Evolutionary conservation across 2,113 vertebrate genomes (phyloP).

Genomic region (Zosterops lateralis): DNA sequence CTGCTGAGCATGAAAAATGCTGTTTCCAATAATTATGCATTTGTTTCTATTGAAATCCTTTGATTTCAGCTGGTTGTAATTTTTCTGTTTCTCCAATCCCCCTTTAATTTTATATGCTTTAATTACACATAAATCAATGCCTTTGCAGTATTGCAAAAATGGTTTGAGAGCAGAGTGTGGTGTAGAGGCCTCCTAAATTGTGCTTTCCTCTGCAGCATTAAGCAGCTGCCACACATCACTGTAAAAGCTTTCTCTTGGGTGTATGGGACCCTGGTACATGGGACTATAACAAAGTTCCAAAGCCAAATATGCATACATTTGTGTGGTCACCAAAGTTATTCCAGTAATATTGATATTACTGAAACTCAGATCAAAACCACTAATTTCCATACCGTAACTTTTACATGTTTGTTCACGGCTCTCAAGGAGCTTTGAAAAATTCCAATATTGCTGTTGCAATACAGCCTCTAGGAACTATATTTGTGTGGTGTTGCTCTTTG

Average conservation of each 20-base stretch:
- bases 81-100: neutral
- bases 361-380: conserved; percentile 32
- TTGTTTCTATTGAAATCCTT: neutral
- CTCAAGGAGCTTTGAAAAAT: conserved; percentile 24
- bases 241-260: neutral
- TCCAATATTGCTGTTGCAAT: neutral
- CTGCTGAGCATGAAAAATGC: neutral
- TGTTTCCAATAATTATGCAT: neutral
- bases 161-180: neutral
- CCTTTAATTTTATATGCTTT: neutral
- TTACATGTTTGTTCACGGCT: neutral
- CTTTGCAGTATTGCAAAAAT: neutral
- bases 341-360: neutral
- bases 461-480: neutral
- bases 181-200: neutral
- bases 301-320: neutral
- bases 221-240: neutral
- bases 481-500: neutral
- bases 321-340: neutral
- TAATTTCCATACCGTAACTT: neutral
- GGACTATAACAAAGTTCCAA: neutral
- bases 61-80: neutral
- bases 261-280: neutral
- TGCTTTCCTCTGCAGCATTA: neutral
- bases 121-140: neutral